A percentile compares a stretch with the other conserved stretches of the same genome.
These are phyloP conservation scores for Macrotus californicus DNA, from an alignment of 2,113 vertebrate genomes.

Conservation along the genomic window DNA sequence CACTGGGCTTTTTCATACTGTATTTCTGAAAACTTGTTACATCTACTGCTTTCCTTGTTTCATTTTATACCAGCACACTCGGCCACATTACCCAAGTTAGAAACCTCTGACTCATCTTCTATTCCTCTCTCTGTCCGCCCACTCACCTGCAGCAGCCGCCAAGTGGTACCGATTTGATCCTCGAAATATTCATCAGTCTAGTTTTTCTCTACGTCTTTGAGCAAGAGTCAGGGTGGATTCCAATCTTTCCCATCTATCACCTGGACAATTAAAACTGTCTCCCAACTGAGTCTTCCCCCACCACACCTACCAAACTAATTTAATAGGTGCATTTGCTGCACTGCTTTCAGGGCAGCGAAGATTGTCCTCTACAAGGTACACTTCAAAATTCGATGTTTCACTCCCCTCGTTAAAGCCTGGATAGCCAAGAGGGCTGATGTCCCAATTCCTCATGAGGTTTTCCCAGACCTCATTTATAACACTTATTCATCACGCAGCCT, in stretches of 20 bases:
- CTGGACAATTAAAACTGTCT: background rate
- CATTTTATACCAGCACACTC: background rate
- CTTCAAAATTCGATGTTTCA: background rate
- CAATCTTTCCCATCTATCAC: background rate
- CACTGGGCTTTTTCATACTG: background rate
- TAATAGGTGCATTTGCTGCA: background rate
- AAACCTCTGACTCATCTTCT: conserved; percentile 21
- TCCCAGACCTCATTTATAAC: background rate
- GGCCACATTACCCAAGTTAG: background rate
- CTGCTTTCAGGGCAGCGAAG: background rate
- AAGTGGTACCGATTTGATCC: background rate
- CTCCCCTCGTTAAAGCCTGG: background rate
- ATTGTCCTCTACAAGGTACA: background rate
- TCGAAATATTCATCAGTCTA: background rate
- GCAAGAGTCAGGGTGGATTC: background rate
- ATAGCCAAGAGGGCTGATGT: background rate
- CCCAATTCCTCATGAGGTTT: background rate
- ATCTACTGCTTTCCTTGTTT: background rate
- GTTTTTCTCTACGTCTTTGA: background rate
- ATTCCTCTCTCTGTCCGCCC: background rate
- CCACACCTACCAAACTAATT: background rate
- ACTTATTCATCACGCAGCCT: background rate
- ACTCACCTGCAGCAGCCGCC: background rate
- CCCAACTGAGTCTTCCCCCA: background rate
- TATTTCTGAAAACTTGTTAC: background rate